Conservation (phyloP, 2,888 invertebrate species). For the Drosophila stalkeri region DNA sequence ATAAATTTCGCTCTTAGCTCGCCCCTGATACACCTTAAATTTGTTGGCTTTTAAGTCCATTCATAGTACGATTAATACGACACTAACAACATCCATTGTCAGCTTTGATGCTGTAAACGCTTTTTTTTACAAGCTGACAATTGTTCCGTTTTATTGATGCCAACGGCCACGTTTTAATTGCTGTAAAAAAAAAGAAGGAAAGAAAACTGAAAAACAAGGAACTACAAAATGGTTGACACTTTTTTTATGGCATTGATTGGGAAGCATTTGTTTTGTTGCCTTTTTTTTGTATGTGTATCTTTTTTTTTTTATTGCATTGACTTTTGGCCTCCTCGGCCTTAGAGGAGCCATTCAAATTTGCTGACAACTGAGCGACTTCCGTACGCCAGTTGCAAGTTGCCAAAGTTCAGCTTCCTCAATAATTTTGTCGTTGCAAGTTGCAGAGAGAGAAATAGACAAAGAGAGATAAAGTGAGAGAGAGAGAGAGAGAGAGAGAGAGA, state of each 20-base stretch:
- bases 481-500: neutral
- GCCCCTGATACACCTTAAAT: too few relatives aligned
- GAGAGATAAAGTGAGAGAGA: neutral
- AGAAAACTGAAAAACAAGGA: conserved; percentile 27
- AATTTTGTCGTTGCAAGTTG: conserved; percentile 1
- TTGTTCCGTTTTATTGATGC: conserved; percentile 67
- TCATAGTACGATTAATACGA: neutral
- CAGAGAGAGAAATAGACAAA: neutral
- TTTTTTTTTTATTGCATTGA: conserved; percentile 6
- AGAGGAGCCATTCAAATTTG: conserved; percentile 26
- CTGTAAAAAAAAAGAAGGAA: conserved; percentile 24
- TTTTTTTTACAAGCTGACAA: conserved; percentile 61
- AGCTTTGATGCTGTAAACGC: conserved; percentile 38
- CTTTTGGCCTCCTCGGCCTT: conserved; percentile 23
- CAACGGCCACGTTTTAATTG: conserved; percentile 73
- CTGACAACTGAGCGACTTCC: conserved; percentile 61
- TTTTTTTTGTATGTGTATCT: neutral
- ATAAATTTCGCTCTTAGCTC: neutral
- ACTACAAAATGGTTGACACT: conserved; percentile 14
- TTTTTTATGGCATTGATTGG: conserved; percentile 43
- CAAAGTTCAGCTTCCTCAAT: conserved; percentile 23
- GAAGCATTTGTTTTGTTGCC: neutral
- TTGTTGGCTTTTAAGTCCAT: neutral
- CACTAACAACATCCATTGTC: conserved; percentile 13
- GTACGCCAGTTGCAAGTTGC: conserved; percentile 33